phyloP scores from a whole-genome alignment of 1,140 invertebrate species.

The Hylaeus anthracinus region DNA sequence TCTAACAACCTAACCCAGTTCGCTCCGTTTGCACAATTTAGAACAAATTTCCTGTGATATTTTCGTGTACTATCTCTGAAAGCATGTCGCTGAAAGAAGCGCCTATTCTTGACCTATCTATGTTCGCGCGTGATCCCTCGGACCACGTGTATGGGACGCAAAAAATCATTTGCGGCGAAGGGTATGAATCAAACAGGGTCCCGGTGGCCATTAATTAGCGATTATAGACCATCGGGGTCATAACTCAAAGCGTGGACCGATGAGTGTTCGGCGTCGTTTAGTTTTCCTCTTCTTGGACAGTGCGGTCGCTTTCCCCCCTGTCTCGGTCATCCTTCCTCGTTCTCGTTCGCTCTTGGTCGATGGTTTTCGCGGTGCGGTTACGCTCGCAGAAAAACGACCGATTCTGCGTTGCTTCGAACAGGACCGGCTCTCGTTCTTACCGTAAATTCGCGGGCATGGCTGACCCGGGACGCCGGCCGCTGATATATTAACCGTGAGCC shows the following conservation, averaged over 20 bases:
- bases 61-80: too few relatives aligned
- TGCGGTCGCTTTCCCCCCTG: constrained; percentile 50
- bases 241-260: constrained; percentile 43
- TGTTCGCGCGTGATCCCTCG: too few relatives aligned
- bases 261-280: constrained; percentile 31
- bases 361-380: constrained; percentile 58
- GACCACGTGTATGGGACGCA: not conserved
- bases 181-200: constrained; percentile 21
- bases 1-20: too few relatives aligned
- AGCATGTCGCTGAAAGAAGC: too few relatives aligned
- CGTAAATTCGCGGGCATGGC: constrained; percentile 55
- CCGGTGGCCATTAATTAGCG: constrained; percentile 51
- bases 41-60: too few relatives aligned
- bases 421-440: constrained; percentile 43
- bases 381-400: constrained; percentile 47
- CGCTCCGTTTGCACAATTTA: too few relatives aligned
- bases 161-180: constrained; percentile 5
- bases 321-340: not conserved
- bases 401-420: constrained; percentile 27
- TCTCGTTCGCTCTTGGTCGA: constrained; percentile 24
- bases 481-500: constrained; percentile 55
- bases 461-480: constrained; percentile 41
- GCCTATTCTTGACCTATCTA: too few relatives aligned
- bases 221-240: constrained; percentile 53
- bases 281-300: constrained; percentile 14